Evolutionary conservation across 64 coral and sea anemone genomes (phyloP), one percentile per base, ranked within the genome.

Genomic region (Dendronephthya gigantea): DNA sequence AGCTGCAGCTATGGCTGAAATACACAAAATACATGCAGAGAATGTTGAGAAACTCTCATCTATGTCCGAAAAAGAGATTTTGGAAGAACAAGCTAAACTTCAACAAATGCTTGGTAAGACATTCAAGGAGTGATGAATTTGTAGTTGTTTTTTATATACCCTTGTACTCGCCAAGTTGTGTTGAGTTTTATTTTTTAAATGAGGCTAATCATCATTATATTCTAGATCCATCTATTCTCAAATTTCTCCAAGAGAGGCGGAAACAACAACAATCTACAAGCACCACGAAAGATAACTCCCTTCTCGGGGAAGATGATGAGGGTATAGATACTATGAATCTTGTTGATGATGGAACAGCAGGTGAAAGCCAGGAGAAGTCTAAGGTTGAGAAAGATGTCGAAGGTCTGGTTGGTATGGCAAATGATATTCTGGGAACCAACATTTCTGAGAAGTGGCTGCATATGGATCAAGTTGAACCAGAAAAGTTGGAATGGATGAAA

Each of bases 401-500:
- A 25, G n/a, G 33, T 0, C 13, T 66, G 9, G 41, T 83, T 22
- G 50, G 87, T 72, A 72, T 69, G 7, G 50, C 89, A 49, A 23
- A 56, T 58, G 34, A 62, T 30, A 59, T 14, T 52, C 84, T 84
- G 82, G 88, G 28, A n/a, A 84, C 36, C 5, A 4, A 84, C 31
- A 83, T 94, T 34, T 83, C 89, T 17, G 50, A 55, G 14, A 87
- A 90, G 49, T 98, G 95, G 95, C 40, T 98, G 76, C 89, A 98
- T 84, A 98, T 98, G 95, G 92, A 91, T 66, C 84, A 82, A 5
- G 75, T 93, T 87, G 95, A 98, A 83, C 35, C 68, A 41, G 87
- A 98, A 41, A 98, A 98, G 69, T 87, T 98, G 27, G 92, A 93
- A 83, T 98, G 95, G 95, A 98, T 98, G 90, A 91, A 91, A 68